A percentile compares a stretch with the other conserved stretches of the same genome.
phyloP scores from a whole-genome alignment of 2,888 invertebrate species.

The Steromphala cineraria region DNA sequence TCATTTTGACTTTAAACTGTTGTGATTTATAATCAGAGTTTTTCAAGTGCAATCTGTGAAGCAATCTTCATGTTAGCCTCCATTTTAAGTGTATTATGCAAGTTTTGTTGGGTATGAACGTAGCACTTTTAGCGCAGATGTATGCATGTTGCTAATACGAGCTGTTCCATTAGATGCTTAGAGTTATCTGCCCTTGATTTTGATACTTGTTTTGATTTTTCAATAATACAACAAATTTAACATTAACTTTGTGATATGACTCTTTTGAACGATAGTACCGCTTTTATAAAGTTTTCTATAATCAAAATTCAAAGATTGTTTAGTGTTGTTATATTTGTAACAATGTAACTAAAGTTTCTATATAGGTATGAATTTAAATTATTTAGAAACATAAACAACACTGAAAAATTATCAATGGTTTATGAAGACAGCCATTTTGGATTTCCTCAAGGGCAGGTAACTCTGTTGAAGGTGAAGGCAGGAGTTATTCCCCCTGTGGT shows the following conservation, averaged over 20 bases:
- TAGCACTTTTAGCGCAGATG: background rate
- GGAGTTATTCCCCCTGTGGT: background rate
- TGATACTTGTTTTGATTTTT: too few species aligned
- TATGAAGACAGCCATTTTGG: background rate
- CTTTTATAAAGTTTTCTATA: too few species aligned
- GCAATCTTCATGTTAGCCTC: background rate
- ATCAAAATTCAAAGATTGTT: too few species aligned
- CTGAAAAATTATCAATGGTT: background rate
- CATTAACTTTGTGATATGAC: too few species aligned
- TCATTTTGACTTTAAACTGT: background rate
- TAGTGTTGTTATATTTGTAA: too few species aligned
- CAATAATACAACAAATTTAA: too few species aligned
- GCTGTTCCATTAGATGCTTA: background rate
- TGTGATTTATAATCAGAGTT: slow-evolving; percentile 6
- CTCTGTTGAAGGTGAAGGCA: background rate
- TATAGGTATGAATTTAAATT: too few species aligned
- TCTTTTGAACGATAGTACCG: too few species aligned
- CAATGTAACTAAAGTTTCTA: too few species aligned
- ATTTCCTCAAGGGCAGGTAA: background rate
- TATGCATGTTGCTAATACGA: background rate
- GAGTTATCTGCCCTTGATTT: background rate
- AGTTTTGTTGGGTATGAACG: background rate
- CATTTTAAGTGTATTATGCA: background rate
- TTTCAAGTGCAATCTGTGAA: slow-evolving; percentile 6
- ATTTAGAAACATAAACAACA: too few species aligned